Evolutionary conservation across 2,113 vertebrate genomes (phyloP).

Genomic region (Lota lota): DNA sequence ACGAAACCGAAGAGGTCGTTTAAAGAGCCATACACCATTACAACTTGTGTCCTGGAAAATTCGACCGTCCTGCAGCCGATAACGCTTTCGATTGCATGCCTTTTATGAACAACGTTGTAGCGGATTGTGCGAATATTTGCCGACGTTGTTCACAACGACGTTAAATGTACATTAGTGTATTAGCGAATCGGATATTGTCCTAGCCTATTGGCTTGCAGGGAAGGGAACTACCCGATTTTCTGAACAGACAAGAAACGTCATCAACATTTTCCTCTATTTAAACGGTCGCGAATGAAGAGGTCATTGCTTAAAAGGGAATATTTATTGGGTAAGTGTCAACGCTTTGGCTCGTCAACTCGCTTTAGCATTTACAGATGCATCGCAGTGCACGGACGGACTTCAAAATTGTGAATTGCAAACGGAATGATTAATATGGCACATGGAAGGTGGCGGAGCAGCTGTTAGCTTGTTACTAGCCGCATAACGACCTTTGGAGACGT

Average conservation of each 20-base stretch:
- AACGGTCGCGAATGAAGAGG: slow-evolving; percentile 80
- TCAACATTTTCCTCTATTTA: slow-evolving; percentile 81
- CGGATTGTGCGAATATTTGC: slow-evolving; percentile 24
- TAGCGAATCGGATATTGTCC: slow-evolving; percentile 41
- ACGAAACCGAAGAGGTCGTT: slow-evolving; percentile 71
- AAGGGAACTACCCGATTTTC: slow-evolving; percentile 67
- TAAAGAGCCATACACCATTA: slow-evolving; percentile 55
- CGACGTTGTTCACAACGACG: slow-evolving; percentile 38
- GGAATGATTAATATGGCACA: slow-evolving; percentile 58
- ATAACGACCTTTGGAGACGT: slow-evolving; percentile 67
- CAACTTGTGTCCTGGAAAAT: slow-evolving; percentile 22
- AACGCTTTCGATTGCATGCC: no score
- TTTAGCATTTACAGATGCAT: slow-evolving; percentile 9
- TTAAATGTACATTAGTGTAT: slow-evolving; percentile 31
- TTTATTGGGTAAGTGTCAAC: slow-evolving; percentile 64
- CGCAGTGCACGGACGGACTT: slow-evolving; percentile 26
- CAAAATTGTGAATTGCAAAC: slow-evolving; percentile 33
- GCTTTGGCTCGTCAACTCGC: slow-evolving; percentile 7
- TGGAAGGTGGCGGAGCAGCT: slow-evolving; percentile 66
- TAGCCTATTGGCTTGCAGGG: slow-evolving; percentile 61
- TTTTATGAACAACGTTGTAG: slow-evolving; percentile 7
- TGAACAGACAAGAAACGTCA: slow-evolving; percentile 78
- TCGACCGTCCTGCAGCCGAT: no score
- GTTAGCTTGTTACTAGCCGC: slow-evolving; percentile 71
- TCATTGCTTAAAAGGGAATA: slow-evolving; percentile 57